Percentiles rank a stretch among this genome's conserved stretches.
These are phyloP conservation scores for Lasioglossum lativentre DNA, from an alignment of 2,888 invertebrate species.

Conservation along the genomic window DNA sequence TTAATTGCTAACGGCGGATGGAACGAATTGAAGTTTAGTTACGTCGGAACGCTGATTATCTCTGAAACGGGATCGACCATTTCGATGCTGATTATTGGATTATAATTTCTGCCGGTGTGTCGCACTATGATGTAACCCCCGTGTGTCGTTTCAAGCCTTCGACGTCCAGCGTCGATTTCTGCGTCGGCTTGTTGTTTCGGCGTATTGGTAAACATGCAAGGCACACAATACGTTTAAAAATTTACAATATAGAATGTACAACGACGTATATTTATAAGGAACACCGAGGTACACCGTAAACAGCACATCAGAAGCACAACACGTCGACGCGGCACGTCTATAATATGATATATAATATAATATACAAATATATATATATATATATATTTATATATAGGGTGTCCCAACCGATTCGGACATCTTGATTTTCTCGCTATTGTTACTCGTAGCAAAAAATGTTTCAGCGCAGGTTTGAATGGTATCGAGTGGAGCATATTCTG, in stretches of 20 bases:
- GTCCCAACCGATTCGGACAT: too few relatives aligned
- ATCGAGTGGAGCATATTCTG: too few relatives aligned
- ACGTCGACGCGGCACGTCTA: slow-evolving; percentile 60
- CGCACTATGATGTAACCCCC: slow-evolving; percentile 42
- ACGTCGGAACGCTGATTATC: slow-evolving; percentile 63
- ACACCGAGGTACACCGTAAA: slow-evolving; percentile 67
- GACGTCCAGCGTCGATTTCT: slow-evolving; percentile 7
- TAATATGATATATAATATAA: slow-evolving; percentile 25
- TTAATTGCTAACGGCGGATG: slow-evolving; percentile 54
- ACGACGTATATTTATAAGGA: slow-evolving; percentile 58
- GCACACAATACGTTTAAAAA: slow-evolving; percentile 51
- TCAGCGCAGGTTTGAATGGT: too few relatives aligned
- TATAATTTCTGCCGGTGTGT: slow-evolving; percentile 55
- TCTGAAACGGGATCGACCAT: slow-evolving; percentile 67
- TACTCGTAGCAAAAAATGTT: too few relatives aligned
- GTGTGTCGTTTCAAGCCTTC: slow-evolving; percentile 20
- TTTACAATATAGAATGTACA: slow-evolving; percentile 57
- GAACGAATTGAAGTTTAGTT: slow-evolving; percentile 63
- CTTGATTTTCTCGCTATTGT: too few relatives aligned
- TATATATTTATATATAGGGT: too few relatives aligned
- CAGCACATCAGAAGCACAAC: slow-evolving; percentile 66
- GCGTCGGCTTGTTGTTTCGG: slow-evolving; percentile 22
- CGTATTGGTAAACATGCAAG: slow-evolving; percentile 58
- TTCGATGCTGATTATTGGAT: slow-evolving; percentile 62
- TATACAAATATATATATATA: slow-evolving; percentile 13